phyloP scores from a whole-genome alignment of 2,888 invertebrate genomes.

The Halictus quadricinctus region DNA sequence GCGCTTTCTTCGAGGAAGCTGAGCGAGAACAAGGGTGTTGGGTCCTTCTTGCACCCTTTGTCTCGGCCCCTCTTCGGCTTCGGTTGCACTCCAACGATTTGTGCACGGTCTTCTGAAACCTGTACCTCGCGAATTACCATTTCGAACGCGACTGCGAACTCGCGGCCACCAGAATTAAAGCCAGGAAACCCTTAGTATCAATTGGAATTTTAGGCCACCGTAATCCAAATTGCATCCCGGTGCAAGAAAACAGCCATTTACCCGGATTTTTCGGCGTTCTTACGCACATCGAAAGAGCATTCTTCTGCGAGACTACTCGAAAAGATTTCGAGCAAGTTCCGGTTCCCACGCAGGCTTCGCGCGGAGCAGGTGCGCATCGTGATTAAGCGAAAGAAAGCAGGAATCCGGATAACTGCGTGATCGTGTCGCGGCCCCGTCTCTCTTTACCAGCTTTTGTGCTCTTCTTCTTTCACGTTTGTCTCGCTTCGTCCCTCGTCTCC shows the following conservation, averaged over 20 bases:
- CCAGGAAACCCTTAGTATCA: too few relatives aligned
- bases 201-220: too few relatives aligned
- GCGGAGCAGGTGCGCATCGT: slow-evolving; percentile 11
- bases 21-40: slow-evolving; percentile 40
- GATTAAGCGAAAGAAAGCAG: slow-evolving; percentile 31
- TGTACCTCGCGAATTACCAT: slow-evolving; percentile 34
- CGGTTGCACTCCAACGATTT: slow-evolving; percentile 40
- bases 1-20: slow-evolving; percentile 51
- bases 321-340: slow-evolving; percentile 10
- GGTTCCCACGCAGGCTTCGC: background rate
- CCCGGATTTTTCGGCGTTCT: too few relatives aligned
- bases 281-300: background rate
- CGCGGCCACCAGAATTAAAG: background rate
- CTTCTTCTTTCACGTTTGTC: background rate
- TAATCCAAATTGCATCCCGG: too few relatives aligned
- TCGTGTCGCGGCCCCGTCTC: slow-evolving; percentile 13
- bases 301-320: background rate
- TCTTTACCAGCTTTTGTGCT: background rate
- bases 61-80: slow-evolving; percentile 36
- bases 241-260: too few relatives aligned
- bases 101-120: background rate
- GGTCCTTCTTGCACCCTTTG: slow-evolving; percentile 20
- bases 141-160: background rate
- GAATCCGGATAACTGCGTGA: slow-evolving; percentile 29
- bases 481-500: slow-evolving; percentile 8